Base-by-base conservation (phyloP, 2,113 vertebrate species). In the Lynx canadensis region DNA sequence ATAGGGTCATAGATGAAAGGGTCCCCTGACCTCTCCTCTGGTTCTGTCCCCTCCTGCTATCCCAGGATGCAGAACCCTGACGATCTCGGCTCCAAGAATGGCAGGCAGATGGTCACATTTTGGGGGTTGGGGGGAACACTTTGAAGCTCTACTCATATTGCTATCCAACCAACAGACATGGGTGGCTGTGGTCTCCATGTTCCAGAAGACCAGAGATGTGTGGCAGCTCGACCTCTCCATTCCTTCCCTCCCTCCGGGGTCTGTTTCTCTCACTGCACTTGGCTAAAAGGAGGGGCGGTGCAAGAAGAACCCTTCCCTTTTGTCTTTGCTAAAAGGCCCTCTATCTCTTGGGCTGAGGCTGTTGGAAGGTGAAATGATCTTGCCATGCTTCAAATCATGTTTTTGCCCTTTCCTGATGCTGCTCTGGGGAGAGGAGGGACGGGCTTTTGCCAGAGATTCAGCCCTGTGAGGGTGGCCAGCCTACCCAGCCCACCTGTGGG, bases 271-370 rank as follows among this genome's bases (percentile, higher is more conserved):
- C 25, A 25, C 60, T 48, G 14, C 11, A 0, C 1, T 3, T 0
- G 1, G 66, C 76, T 19, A 0, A 1, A 31, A n/a, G 5, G 48
- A 68, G 66, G 74, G 38, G 13, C 6, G 55, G n/a, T 5, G 4
- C 5, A 45, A 25, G 25, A 13, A 45, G 18, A 45, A 74, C 3
- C 7, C 57, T 78, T 71, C n/a, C 13, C 29, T 68, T 86, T 82
- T 45, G 38, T 52, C 57, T 69, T 36, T 84, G 69, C 78, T 89
- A 7, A 84, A 41, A 89, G 55, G 69, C 36, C 1, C 41, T 52
- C 76, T 78, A 23, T 69, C 50, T 88, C 88, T 50, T 41, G 31
- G 69, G n/a, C 69, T 18, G 36, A 94, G 85, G 89, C 65, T 27
- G 33, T 89, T 50, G 16, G 88, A 84, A 71, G 84, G 38, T 73